Conservation (phyloP, 1,140 invertebrate species). For the Hydropsyche tenuis region DNA sequence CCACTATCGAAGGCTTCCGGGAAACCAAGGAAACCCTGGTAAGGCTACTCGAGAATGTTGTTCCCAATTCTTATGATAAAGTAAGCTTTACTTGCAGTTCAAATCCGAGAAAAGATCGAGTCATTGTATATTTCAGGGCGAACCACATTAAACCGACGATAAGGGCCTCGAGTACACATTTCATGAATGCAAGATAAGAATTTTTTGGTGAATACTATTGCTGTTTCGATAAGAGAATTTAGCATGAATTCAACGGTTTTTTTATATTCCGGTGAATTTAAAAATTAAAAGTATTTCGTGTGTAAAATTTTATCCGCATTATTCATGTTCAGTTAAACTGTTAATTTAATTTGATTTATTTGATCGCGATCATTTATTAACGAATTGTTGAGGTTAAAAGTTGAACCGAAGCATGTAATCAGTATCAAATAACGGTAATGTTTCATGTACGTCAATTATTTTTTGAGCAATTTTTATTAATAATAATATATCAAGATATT, state of each 20-base stretch:
- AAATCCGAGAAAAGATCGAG: too few species aligned
- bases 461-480: not conserved
- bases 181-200: too few species aligned
- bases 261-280: too few species aligned
- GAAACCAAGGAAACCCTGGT: conserved; percentile 4
- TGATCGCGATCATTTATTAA: conserved; percentile 5
- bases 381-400: conserved; percentile 6
- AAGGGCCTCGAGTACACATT: too few species aligned
- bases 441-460: not conserved
- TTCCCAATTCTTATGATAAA: too few species aligned
- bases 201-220: too few species aligned
- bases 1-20: not conserved
- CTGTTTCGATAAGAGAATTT: too few species aligned
- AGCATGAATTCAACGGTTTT: too few species aligned
- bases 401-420: not conserved
- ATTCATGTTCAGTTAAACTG: not conserved
- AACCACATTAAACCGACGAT: too few species aligned
- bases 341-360: conserved; percentile 3
- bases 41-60: not conserved
- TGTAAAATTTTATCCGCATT: not conserved
- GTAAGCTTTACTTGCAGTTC: too few species aligned
- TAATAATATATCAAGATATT: not conserved
- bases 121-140: too few species aligned
- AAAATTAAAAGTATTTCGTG: too few species aligned
- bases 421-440: not conserved